Evolutionary conservation across 2,888 invertebrate genomes (phyloP), one percentile per base, ranked within the genome.

Genomic region (Calameuta pallipes): DNA sequence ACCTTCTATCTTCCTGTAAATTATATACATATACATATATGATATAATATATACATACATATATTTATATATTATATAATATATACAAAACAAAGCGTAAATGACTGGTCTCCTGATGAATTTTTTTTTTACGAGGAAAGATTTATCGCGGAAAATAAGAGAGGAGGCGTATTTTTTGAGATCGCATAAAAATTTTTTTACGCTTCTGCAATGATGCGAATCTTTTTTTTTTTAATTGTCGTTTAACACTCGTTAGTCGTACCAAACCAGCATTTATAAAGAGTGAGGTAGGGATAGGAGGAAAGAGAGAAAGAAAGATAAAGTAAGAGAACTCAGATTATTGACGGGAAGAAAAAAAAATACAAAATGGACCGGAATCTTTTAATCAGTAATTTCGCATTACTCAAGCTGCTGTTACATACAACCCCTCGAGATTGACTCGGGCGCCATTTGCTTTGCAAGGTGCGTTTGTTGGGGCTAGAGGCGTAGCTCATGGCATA

Each of bases 251-350:
- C 56, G 56, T 85, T 89, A 89, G 90, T 91, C 90, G 90, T 91
- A 91, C 91, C 91, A 89, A 90, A 82, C 88, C 74, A 34, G 91
- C 91, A 91, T 91, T 91, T 90, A 90, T 87, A 83, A 87, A 34
- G 31, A 73, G 13, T 1, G 35, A 74, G 33, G 69, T 15, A 34
- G 56, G 56, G 30, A 56, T 73, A 35, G 35, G 30, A 68, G 36
- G 11, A 15, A 31, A 77, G n/a, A 34, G 69, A 68, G 73, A 69
- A n/a, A 69, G 34, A 35, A 41, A 76, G 36, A 78, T 37, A 70
- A 69, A 76, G 34, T 31, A 74, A 75, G 74, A 75, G 70, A 76
- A 74, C 73, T 69, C 23, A 74, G 11, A 69, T 71, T 69, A 30
- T 37, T 34, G 73, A 76, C 35, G 69, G 37, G 37, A 78, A 75